Base-by-base conservation (phyloP, 2,113 vertebrate genomes). In the Oncorhynchus keta region DNA sequence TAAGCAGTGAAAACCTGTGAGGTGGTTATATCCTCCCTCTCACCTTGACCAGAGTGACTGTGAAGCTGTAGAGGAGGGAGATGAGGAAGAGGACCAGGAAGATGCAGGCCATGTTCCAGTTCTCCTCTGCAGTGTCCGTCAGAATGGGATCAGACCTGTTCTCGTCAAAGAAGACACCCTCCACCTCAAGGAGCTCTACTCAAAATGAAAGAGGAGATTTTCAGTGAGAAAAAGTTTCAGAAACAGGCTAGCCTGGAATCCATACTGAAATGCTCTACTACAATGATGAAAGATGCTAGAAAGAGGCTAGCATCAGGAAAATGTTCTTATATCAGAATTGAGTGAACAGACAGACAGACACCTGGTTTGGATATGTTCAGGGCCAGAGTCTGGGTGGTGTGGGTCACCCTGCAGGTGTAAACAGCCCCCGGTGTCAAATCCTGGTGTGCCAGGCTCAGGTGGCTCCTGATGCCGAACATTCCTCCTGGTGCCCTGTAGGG, bases 381-480 rank as follows among this genome's bases (percentile, higher is more conserved):
- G 51, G 51, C 5, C 51, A 55, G 16, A 18, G 3, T 55, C 51
- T 55, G 51, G 1, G 51, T 18, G 3, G 14, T 16, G 51, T 55
- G 51, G 51, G 51, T 55, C 51, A 55, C 51, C 16, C 51, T 55
- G 51, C 51, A 55, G 14, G 51, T 55, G 51, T 55, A 18, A 55
- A 55, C 51, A 55, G 13, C 16, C 4, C 49, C 51, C 12, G 16
- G 12, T 55, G 12, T 4, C 51, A 4, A 55, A 4, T 55, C 51
- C 51, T 55, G 51, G 51, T 3, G 12, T 14, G 78, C 68, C n/a
- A 92, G 68, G 6, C 9, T n/a, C 22, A 93, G 87, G 73, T 79
- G 79, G 76, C 92, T 93, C 62, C 68, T 79, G 75, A 91, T 72
- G 67, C 71, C 89, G 83, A 91, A 93, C 81, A 82, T 93, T 75